A percentile compares a stretch with the other conserved stretches of the same genome.
Evolutionary conservation across 2,888 invertebrate genomes (phyloP).

Genomic region (Eurois occulta): DNA sequence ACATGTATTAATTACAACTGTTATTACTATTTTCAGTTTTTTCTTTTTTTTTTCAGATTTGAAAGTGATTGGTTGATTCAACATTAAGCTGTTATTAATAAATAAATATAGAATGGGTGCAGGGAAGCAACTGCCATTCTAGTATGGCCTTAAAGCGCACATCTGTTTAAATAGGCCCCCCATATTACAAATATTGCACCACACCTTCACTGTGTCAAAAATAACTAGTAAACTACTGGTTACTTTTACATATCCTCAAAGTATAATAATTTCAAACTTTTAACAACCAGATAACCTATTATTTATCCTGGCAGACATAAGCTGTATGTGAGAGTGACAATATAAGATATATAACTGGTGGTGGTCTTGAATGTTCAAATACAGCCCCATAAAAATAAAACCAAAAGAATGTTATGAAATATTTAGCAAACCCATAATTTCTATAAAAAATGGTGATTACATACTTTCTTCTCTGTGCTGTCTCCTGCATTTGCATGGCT

Average conservation of each 20-base stretch:
- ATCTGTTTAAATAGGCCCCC: neutral
- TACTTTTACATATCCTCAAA: neutral
- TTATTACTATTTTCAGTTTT: neutral
- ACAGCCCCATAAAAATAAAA: neutral
- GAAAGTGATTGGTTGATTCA: neutral
- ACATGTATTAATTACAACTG: neutral
- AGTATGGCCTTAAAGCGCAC: neutral
- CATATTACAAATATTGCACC: neutral
- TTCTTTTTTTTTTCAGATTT: too few relatives aligned
- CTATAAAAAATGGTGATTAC: conserved; percentile 47
- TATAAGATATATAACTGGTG: neutral
- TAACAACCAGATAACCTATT: too few relatives aligned
- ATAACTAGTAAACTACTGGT: neutral
- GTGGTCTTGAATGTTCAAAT: neutral
- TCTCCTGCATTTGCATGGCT: conserved; percentile 93
- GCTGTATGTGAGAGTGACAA: neutral
- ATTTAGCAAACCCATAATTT: neutral
- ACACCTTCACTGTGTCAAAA: neutral
- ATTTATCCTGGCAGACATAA: neutral
- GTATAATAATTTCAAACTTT: neutral
- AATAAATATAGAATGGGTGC: neutral
- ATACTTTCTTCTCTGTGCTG: conserved; percentile 92
- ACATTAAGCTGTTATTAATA: too few relatives aligned
- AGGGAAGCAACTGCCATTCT: neutral
- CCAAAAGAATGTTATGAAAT: conserved; percentile 4